Conservation (phyloP, 1,140 invertebrate species). For the Gonioctena quinquepunctata region DNA sequence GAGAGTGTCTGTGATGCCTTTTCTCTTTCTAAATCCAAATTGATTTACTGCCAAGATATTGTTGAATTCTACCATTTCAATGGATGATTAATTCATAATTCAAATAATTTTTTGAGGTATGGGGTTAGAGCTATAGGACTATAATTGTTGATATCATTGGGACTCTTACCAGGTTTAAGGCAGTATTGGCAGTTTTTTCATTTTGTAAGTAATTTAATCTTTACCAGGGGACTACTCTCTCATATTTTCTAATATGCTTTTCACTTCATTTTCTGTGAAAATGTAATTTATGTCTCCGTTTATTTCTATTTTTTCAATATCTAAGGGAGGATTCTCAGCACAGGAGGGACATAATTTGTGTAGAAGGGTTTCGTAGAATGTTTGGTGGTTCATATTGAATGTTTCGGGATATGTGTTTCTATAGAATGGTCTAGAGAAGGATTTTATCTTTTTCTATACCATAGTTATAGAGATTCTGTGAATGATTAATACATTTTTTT, state of each 20-base stretch:
- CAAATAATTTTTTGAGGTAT: neutral
- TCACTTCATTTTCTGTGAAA: neutral
- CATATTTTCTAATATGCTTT: neutral
- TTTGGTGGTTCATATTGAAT: neutral
- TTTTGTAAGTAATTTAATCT: neutral
- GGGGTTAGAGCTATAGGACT: neutral
- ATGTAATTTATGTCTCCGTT: neutral
- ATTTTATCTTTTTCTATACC: neutral
- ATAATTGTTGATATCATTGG: neutral
- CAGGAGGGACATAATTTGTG: neutral
- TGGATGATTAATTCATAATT: neutral
- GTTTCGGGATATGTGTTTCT: neutral
- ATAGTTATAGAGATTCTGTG: neutral
- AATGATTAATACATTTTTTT: neutral
- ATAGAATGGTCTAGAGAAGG: neutral
- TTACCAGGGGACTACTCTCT: neutral
- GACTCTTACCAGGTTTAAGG: neutral
- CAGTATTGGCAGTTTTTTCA: neutral
- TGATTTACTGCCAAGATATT: neutral
- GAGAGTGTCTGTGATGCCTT: neutral
- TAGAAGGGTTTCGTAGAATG: neutral
- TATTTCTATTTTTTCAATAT: neutral
- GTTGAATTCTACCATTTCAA: neutral
- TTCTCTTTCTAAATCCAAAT: neutral
- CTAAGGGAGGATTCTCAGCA: neutral